phyloP scores from a whole-genome alignment of 1,140 invertebrate species.

The Cydia fagiglandana region DNA sequence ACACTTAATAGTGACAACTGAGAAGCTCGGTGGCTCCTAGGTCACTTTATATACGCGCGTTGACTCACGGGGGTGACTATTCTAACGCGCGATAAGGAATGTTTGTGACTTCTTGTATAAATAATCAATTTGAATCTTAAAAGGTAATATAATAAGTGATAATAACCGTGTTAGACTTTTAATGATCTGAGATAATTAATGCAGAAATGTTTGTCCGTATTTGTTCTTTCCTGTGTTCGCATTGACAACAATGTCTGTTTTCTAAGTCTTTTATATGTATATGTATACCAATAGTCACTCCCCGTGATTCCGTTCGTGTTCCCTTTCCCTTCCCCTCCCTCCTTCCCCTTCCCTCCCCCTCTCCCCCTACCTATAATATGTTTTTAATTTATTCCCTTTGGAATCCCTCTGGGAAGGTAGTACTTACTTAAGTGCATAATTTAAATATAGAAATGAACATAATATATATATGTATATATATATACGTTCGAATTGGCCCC shows the following conservation, averaged over 20 bases:
- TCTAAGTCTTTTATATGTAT: too few species aligned
- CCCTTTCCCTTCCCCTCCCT: too few species aligned
- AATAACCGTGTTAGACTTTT: slow-evolving; percentile 15
- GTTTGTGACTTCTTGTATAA: slow-evolving; percentile 10
- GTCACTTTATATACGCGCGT: slow-evolving; percentile 46
- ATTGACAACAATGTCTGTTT: not conserved
- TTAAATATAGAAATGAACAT: too few species aligned
- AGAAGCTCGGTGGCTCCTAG: slow-evolving; percentile 37
- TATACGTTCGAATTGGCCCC: too few species aligned
- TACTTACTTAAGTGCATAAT: too few species aligned
- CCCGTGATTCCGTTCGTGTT: too few species aligned
- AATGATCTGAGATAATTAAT: not conserved
- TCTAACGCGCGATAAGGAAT: slow-evolving; percentile 36
- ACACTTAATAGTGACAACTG: slow-evolving; percentile 45
- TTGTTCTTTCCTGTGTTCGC: not conserved
- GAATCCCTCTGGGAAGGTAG: too few species aligned
- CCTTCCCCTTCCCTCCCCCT: too few species aligned
- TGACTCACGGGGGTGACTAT: slow-evolving; percentile 42
- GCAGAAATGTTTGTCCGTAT: slow-evolving; percentile 20
- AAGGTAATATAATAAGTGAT: slow-evolving; percentile 1
- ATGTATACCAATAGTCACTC: too few species aligned
- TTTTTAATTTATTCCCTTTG: too few species aligned
- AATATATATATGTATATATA: too few species aligned
- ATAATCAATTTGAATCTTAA: slow-evolving; percentile 18
- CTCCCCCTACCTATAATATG: too few species aligned